Evolutionary conservation across 64 coral and sea anemone species (phyloP).

Genomic region (Stylophora pistillata): DNA sequence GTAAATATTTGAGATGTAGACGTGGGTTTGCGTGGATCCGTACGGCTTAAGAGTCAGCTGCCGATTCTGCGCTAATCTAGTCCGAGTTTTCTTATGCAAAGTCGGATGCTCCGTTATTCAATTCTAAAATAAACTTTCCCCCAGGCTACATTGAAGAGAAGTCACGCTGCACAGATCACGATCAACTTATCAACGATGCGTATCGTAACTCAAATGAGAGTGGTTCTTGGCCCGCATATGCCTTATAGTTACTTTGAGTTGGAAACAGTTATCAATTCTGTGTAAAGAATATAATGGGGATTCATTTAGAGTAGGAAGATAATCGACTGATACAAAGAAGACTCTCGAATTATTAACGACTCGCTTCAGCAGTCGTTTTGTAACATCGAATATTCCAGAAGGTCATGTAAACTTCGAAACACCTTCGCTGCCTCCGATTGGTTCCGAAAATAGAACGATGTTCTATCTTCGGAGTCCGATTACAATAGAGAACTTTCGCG

Average conservation of each 20-base stretch:
- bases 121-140: constrained; percentile 12
- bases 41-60: neutral
- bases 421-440: constrained; percentile 12
- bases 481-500: constrained; percentile 29
- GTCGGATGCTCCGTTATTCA: constrained; percentile 26
- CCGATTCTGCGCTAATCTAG: neutral
- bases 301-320: neutral
- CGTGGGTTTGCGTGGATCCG: constrained; percentile 42
- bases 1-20: neutral
- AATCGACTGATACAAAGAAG: constrained; percentile 7
- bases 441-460: constrained; percentile 14
- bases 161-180: constrained; percentile 36
- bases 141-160: constrained; percentile 9
- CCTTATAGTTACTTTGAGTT: constrained; percentile 13
- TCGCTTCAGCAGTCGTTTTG: constrained; percentile 3
- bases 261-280: constrained; percentile 11
- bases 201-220: constrained; percentile 12
- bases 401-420: constrained; percentile 34
- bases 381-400: constrained; percentile 29
- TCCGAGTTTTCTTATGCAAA: constrained; percentile 46
- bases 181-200: neutral
- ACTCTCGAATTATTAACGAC: neutral
- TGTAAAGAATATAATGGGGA: constrained; percentile 11
- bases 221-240: neutral
- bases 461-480: constrained; percentile 12